Evolutionary conservation across 2,888 invertebrate genomes (phyloP).

Genomic region (Celastrina argiolus): DNA sequence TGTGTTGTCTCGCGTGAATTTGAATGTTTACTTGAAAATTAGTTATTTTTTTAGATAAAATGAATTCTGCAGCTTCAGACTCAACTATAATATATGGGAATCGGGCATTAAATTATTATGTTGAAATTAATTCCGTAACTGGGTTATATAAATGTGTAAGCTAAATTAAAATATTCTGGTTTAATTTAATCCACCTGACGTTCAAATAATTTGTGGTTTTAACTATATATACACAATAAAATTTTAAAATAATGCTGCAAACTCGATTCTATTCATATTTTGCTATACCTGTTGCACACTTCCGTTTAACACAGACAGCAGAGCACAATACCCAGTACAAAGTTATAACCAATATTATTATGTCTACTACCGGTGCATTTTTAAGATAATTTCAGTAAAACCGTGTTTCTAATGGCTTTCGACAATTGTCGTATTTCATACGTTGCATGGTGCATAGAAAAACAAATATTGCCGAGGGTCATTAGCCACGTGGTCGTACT

Average conservation of each 20-base stretch:
- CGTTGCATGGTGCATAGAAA: too few relatives aligned
- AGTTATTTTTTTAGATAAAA: background rate
- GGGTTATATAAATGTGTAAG: background rate
- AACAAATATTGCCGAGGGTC: too few relatives aligned
- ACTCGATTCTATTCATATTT: background rate
- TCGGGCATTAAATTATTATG: background rate
- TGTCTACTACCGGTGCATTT: slow-evolving; percentile 41
- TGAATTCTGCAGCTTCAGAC: background rate
- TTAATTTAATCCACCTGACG: background rate
- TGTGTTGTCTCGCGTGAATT: slow-evolving; percentile 45
- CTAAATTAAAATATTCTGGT: background rate
- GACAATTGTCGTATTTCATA: too few relatives aligned
- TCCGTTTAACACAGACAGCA: slow-evolving; percentile 47
- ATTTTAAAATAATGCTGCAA: background rate
- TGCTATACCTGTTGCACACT: background rate
- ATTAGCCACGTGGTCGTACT: too few relatives aligned
- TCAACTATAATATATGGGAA: background rate
- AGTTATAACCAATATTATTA: slow-evolving; percentile 37
- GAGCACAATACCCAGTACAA: slow-evolving; percentile 72
- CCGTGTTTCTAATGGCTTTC: too few relatives aligned
- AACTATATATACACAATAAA: background rate
- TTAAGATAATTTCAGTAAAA: slow-evolving; percentile 60
- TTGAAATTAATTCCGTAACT: background rate
- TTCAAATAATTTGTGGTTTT: background rate
- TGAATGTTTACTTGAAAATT: background rate